phyloP scores from a whole-genome alignment of 2,888 invertebrate genomes.

The Belgica antarctica region DNA sequence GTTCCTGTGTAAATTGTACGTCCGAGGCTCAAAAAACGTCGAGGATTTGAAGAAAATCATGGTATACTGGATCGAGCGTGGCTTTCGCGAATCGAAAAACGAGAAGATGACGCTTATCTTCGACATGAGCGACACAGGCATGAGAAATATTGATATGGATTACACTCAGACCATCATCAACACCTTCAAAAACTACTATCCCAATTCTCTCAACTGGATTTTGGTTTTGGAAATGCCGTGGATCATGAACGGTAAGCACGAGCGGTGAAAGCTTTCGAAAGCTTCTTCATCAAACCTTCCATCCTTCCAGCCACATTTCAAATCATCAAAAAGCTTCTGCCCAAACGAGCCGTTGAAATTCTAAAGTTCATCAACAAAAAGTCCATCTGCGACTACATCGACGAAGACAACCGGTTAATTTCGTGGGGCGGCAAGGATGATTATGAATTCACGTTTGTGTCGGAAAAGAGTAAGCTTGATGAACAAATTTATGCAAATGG shows the following conservation, averaged over 20 bases:
- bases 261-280: background rate
- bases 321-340: slow-evolving; percentile 81
- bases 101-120: slow-evolving; percentile 81
- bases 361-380: slow-evolving; percentile 81
- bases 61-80: slow-evolving; percentile 68
- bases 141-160: slow-evolving; percentile 89
- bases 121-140: slow-evolving; percentile 84
- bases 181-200: slow-evolving; percentile 85
- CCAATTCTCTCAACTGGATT: slow-evolving; percentile 82
- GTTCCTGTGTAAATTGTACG: slow-evolving; percentile 76
- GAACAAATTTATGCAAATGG: background rate
- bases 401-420: slow-evolving; percentile 69
- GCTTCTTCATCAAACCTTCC: slow-evolving; percentile 24
- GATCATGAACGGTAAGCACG: slow-evolving; percentile 73
- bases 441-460: slow-evolving; percentile 69
- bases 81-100: slow-evolving; percentile 52
- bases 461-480: slow-evolving; percentile 56
- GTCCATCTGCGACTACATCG: slow-evolving; percentile 70
- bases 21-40: slow-evolving; percentile 72
- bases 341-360: slow-evolving; percentile 82
- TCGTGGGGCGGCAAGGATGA: slow-evolving; percentile 79
- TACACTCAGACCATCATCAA: slow-evolving; percentile 82
- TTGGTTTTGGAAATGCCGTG: slow-evolving; percentile 92
- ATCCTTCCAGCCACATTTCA: slow-evolving; percentile 76
- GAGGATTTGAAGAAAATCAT: slow-evolving; percentile 75